Evolutionary conservation across 2,113 vertebrate genomes (phyloP).

Genomic region (Neomonachus schauinslandi): DNA sequence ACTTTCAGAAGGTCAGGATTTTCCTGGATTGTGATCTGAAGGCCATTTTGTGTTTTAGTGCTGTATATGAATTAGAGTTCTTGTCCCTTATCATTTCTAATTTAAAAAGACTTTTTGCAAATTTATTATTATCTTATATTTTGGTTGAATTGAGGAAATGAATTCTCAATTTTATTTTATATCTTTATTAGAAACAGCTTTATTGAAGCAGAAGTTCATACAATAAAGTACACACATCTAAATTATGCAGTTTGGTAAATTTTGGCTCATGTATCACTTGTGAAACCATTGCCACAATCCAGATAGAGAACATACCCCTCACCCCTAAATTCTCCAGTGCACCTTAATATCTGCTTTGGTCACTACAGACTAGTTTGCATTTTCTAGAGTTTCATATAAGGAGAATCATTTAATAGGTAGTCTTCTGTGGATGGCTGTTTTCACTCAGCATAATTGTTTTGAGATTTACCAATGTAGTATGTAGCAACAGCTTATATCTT

Average conservation of each 20-base stretch:
- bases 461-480: background rate
- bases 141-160: background rate
- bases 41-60: background rate
- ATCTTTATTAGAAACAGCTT: background rate
- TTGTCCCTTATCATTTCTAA: background rate
- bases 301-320: background rate
- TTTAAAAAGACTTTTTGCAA: background rate
- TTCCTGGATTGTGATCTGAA: background rate
- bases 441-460: background rate
- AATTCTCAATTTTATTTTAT: background rate
- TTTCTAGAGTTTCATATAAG: slow-evolving; percentile 28
- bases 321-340: background rate
- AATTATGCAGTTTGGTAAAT: background rate
- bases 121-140: background rate
- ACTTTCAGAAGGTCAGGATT: background rate
- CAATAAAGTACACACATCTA: background rate
- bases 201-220: background rate
- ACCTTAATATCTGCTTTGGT: background rate
- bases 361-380: background rate
- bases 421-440: background rate
- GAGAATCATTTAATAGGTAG: background rate
- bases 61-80: background rate
- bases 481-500: background rate
- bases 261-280: background rate
- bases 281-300: background rate